Conservation (phyloP, 2,888 invertebrate genomes). For the Platycnemis pennipes region DNA sequence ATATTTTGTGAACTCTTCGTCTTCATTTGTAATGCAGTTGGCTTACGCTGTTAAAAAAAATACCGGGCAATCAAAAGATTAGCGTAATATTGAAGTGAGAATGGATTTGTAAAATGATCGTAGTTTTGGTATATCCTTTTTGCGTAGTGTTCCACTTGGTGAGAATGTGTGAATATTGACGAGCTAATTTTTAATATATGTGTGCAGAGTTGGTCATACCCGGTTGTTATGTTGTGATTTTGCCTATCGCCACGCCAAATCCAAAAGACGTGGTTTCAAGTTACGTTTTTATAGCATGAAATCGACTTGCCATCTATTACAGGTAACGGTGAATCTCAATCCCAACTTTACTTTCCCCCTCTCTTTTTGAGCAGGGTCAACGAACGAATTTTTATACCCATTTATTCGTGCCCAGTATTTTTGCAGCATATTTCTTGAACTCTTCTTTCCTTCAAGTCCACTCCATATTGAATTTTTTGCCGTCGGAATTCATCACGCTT, state of each 20-base stretch:
- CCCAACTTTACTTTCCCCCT: background rate
- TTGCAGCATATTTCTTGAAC: background rate
- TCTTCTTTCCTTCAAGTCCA: background rate
- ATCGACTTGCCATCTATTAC: background rate
- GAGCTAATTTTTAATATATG: slow-evolving; percentile 43
- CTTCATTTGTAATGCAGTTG: slow-evolving; percentile 52
- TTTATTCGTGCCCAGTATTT: background rate
- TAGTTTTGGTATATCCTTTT: slow-evolving; percentile 63
- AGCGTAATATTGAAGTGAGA: background rate
- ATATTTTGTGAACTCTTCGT: slow-evolving; percentile 62
- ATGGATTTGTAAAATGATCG: slow-evolving; percentile 21
- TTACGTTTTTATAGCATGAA: background rate
- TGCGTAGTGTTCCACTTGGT: slow-evolving; percentile 35
- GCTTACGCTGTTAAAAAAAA: slow-evolving; percentile 35
- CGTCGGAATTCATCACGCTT: background rate
- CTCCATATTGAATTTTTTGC: background rate
- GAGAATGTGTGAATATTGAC: slow-evolving; percentile 40
- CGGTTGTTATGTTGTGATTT: slow-evolving; percentile 57
- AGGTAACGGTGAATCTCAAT: background rate
- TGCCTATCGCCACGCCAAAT: background rate
- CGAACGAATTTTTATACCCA: background rate
- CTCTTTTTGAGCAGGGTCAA: background rate
- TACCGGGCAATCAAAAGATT: background rate
- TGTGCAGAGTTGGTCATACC: slow-evolving; percentile 63
- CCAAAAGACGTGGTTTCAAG: background rate